phyloP scores from a whole-genome alignment of 2,888 invertebrate genomes.

The Volucella zonaria region DNA sequence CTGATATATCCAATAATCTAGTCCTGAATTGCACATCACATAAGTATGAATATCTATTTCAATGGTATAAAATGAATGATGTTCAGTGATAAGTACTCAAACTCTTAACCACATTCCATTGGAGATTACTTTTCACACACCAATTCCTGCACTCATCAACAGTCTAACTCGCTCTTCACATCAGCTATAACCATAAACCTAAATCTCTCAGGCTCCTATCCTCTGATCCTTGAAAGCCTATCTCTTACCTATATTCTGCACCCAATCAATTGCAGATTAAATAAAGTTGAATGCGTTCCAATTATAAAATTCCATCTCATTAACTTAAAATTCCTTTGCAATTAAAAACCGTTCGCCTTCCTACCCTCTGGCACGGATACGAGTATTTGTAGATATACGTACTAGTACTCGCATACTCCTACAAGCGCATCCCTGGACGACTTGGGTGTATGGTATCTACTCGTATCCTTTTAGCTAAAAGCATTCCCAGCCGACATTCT shows the following conservation, averaged over 20 bases:
- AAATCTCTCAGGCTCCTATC: background rate
- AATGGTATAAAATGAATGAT: no score
- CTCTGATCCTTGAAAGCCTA: background rate
- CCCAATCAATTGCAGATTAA: slow-evolving; percentile 55
- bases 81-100: no score
- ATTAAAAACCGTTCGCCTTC: slow-evolving; percentile 51
- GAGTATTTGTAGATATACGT: slow-evolving; percentile 17
- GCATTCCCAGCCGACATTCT: background rate
- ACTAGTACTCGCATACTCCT: slow-evolving; percentile 20
- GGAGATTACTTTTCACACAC: slow-evolving; percentile 7
- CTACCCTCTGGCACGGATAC: background rate
- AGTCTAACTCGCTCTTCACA: slow-evolving; percentile 5
- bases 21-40: no score
- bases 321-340: slow-evolving; percentile 62
- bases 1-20: no score
- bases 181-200: slow-evolving; percentile 10
- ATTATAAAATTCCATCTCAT: slow-evolving; percentile 72
- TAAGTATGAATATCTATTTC: no score
- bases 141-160: no score
- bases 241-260: background rate
- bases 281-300: slow-evolving; percentile 56
- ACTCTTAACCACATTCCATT: no score
- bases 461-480: background rate
- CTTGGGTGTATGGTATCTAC: no score
- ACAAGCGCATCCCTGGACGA: slow-evolving; percentile 22